Percentiles rank a stretch among this genome's conserved stretches.
Evolutionary conservation across 2,888 invertebrate species (phyloP).

Genomic region (Polydrusus pterygomalis): DNA sequence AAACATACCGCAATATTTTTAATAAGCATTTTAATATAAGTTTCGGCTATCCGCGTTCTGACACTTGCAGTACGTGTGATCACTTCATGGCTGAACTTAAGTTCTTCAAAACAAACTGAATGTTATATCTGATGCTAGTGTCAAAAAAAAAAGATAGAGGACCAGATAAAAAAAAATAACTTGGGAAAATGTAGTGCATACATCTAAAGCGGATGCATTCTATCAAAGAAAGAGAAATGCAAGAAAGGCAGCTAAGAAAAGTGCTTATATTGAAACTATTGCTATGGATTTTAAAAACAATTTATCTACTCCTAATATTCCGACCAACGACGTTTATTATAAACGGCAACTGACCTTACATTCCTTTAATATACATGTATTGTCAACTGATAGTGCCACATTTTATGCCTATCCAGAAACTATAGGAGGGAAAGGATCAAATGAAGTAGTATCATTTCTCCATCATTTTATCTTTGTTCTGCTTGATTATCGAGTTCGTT

Average conservation of each 20-base stretch:
- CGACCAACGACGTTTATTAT: no score
- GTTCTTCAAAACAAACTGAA: no score
- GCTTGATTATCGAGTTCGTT: conserved; percentile 19
- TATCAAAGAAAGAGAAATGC: conserved; percentile 45
- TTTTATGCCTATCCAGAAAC: conserved; percentile 7
- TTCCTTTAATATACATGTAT: conserved; percentile 36
- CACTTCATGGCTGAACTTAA: no score
- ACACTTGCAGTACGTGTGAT: no score
- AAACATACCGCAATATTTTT: conserved; percentile 36
- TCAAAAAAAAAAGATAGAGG: conserved; percentile 24
- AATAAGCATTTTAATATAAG: no score
- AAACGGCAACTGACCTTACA: no score
- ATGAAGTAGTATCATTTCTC: conserved; percentile 39
- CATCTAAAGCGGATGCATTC: conserved; percentile 37
- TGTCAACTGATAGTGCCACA: conserved; percentile 21
- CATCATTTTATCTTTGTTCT: conserved; percentile 43
- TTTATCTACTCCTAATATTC: conserved; percentile 28
- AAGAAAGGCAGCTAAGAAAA: conserved; percentile 11
- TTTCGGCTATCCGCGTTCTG: no score
- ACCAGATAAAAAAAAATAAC: conserved; percentile 25
- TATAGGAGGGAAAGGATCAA: neutral
- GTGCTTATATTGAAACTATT: conserved; percentile 21
- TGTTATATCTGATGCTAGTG: conserved; percentile 29
- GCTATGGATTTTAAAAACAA: conserved; percentile 35
- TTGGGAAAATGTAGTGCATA: conserved; percentile 33